These are phyloP conservation scores for Fregetta grallaria DNA, from an alignment of 2,113 vertebrate genomes.

Conservation along the genomic window DNA sequence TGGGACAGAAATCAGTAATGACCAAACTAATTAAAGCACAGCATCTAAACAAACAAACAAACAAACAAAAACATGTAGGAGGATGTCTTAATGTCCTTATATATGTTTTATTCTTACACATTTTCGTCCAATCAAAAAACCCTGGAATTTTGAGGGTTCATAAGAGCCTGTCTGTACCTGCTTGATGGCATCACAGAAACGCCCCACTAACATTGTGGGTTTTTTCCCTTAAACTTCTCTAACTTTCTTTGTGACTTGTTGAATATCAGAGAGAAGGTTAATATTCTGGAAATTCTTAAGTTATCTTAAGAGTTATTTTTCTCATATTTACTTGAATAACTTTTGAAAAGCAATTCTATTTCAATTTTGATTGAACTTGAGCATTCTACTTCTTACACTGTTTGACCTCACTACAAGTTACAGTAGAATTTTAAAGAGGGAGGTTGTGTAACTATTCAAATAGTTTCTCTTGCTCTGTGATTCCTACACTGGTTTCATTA, in stretches of 20 bases:
- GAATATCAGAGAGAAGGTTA: not conserved
- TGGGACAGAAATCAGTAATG: not conserved
- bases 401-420: not conserved
- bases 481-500: not conserved
- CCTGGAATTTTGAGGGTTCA: not conserved
- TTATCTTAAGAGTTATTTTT: not conserved
- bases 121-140: not conserved
- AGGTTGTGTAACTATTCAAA: not conserved
- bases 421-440: not conserved
- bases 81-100: not conserved
- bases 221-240: not conserved
- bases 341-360: not conserved
- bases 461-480: not conserved
- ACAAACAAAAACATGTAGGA: not conserved
- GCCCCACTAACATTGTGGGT: fast-evolving
- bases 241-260: not conserved
- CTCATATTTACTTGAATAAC: not conserved
- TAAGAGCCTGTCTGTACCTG: not conserved
- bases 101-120: not conserved
- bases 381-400: not conserved
- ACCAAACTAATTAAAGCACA: not conserved
- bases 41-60: not conserved
- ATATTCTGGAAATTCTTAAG: not conserved
- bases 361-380: not conserved
- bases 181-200: not conserved